Percentiles rank a stretch among this genome's conserved stretches.
phyloP scores from a whole-genome alignment of 2,113 vertebrate genomes.

The Suncus etruscus region DNA sequence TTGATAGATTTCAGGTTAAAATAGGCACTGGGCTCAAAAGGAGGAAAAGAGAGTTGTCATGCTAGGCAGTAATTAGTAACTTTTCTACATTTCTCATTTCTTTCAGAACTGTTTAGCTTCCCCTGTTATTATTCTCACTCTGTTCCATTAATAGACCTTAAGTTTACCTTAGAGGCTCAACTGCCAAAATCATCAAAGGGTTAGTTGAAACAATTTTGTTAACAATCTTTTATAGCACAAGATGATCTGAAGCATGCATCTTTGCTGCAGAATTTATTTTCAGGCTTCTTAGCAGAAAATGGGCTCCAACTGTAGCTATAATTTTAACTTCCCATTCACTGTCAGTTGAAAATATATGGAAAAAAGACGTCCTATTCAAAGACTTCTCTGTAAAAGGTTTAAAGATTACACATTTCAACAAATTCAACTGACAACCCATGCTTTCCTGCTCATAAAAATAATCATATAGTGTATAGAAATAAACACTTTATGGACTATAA shows the following conservation, averaged over 20 bases:
- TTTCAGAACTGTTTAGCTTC: neutral
- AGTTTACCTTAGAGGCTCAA: slow-evolving; percentile 22
- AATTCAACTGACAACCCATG: slow-evolving; percentile 84
- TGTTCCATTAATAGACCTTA: slow-evolving; percentile 53
- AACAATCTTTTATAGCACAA: slow-evolving; percentile 61
- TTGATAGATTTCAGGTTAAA: slow-evolving; percentile 39
- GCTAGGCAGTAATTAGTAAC: neutral
- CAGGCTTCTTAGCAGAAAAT: slow-evolving; percentile 65
- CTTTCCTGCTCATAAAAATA: slow-evolving; percentile 83
- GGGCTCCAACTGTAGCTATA: slow-evolving; percentile 74
- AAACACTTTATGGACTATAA: slow-evolving; percentile 80
- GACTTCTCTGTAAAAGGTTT: slow-evolving; percentile 80
- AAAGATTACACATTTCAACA: slow-evolving; percentile 85
- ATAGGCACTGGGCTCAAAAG: neutral
- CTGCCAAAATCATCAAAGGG: slow-evolving; percentile 69
- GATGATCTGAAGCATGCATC: slow-evolving; percentile 58
- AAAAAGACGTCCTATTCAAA: slow-evolving; percentile 78
- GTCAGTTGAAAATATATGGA: slow-evolving; percentile 81
- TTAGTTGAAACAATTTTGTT: slow-evolving; percentile 63
- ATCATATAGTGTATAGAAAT: slow-evolving; percentile 80
- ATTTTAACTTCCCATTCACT: slow-evolving; percentile 85
- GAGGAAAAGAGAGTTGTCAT: neutral
- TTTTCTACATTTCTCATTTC: slow-evolving; percentile 9
- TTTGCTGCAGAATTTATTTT: slow-evolving; percentile 70
- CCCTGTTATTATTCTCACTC: neutral